Base-by-base conservation (phyloP, 1,140 invertebrate species). In the Eumaeus atala region DNA sequence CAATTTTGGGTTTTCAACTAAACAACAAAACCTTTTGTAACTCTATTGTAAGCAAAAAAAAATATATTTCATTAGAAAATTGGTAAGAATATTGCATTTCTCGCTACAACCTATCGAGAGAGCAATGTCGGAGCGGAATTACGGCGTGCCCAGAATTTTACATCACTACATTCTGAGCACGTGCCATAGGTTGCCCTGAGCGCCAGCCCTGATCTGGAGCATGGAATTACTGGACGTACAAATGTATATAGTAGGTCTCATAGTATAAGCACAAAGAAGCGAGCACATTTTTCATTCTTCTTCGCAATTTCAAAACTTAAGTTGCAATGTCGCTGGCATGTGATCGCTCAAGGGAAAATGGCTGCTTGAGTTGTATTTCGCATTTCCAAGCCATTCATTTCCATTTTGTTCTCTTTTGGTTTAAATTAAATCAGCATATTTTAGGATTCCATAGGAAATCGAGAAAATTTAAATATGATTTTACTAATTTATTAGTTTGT, bases 181-280 rank as follows among this genome's bases (percentile, higher is more conserved):
- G 38, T 40, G 3, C 38, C 38, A 40, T 40, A 40, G 12, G 38
- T 40, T 14, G n/a, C n/a, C n/a, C n/a, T n/a, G n/a, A n/a, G n/a
- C 38, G 38, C 38, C 8, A 40, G n/a, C 14, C 38, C 38, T 40
- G n/a, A 12, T 40, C 38, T 40, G 14, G 36, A 40, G 38, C 38
- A 40, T 40, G 11, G 38, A 40, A 40, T 40, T 40, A 40, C 11
- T 6, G n/a, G 14, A 6, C 14, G 14, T 14, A 1, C 10, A 28
- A 28, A 28, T 28, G 21, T 28, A 28, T 40, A 6, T 40, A 40
- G 14, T 40, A 14, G 12, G 11, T 14, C 12, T n/a, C n/a, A n/a
- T n/a, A n/a, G 12, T 40, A 40, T 40, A 40, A 28, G 21, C 21
- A 4, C 38, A 11, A n/a, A 40, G 38, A n/a, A 11, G n/a, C 14